These are phyloP conservation scores for Neostethus bicornis DNA, from an alignment of 2,797 vertebrate species.

Conservation along the genomic window DNA sequence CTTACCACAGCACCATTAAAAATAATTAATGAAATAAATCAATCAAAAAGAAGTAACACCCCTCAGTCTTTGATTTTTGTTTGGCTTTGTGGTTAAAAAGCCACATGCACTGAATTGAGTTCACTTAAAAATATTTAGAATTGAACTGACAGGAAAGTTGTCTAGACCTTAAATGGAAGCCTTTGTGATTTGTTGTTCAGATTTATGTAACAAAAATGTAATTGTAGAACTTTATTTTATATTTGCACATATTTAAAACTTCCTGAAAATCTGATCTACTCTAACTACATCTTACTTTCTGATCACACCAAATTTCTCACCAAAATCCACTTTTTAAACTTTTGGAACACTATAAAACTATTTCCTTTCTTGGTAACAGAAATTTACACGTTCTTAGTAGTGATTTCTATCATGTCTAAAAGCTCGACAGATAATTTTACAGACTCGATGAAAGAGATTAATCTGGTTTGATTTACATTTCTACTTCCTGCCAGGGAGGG, in stretches of 20 bases:
- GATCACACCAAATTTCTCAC: slow-evolving; percentile 8
- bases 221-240: slow-evolving; percentile 35
- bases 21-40: slow-evolving; percentile 27
- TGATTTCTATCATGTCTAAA: slow-evolving; percentile 19
- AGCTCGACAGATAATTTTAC: slow-evolving; percentile 40
- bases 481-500: slow-evolving; percentile 20
- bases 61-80: slow-evolving; percentile 21
- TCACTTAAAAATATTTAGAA: slow-evolving; percentile 56
- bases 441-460: slow-evolving; percentile 28
- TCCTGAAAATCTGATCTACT: slow-evolving; percentile 14
- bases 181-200: slow-evolving; percentile 83
- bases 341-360: slow-evolving; percentile 30
- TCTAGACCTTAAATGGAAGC: slow-evolving; percentile 78
- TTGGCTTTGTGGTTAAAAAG: slow-evolving; percentile 57
- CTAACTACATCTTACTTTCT: slow-evolving; percentile 20
- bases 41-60: slow-evolving; percentile 9
- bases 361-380: slow-evolving; percentile 22
- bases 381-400: slow-evolving; percentile 56
- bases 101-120: slow-evolving; percentile 56
- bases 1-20: slow-evolving; percentile 59
- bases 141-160: slow-evolving; percentile 67
- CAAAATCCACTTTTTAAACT: slow-evolving; percentile 3
- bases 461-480: slow-evolving; percentile 12
- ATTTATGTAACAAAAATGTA: slow-evolving; percentile 51
- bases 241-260: slow-evolving; percentile 22